These are phyloP conservation scores for Caenorhabditis afra DNA, from an alignment of 2,888 invertebrate genomes.

Conservation along the genomic window DNA sequence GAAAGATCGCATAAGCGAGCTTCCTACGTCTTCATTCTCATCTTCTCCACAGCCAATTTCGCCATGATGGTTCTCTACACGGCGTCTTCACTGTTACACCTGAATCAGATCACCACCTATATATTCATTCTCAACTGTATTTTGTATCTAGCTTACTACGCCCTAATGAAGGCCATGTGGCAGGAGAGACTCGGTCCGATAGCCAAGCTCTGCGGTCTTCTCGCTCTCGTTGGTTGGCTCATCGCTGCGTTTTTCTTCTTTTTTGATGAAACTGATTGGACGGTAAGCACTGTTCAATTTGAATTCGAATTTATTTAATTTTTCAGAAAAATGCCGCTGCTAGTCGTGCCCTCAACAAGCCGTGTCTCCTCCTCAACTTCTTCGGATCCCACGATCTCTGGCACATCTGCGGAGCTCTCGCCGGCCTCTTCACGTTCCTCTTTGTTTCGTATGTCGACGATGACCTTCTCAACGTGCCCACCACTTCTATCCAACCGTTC, in stretches of 20 bases:
- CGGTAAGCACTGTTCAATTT: constrained; percentile 19
- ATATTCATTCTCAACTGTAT: constrained; percentile 42
- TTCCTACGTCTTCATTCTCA: neutral
- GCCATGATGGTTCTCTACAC: neutral
- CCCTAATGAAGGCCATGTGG: constrained; percentile 15
- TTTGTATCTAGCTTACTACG: constrained; percentile 40
- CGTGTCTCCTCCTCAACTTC: constrained; percentile 44
- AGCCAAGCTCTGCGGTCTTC: constrained; percentile 10
- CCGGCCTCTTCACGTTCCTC: constrained; percentile 50
- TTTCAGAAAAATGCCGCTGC: constrained; percentile 42
- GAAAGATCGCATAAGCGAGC: neutral
- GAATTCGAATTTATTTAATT: neutral
- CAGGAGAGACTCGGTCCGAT: constrained; percentile 12
- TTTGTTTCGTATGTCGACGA: constrained; percentile 47
- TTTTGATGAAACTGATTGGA: constrained; percentile 54
- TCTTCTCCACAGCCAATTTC: constrained; percentile 14
- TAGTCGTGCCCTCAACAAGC: constrained; percentile 50
- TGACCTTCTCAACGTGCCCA: constrained; percentile 27
- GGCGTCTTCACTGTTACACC: constrained; percentile 17
- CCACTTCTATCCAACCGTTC: constrained; percentile 12
- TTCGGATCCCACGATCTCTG: constrained; percentile 57
- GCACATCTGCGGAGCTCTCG: constrained; percentile 50
- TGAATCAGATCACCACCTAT: constrained; percentile 47
- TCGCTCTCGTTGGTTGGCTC: constrained; percentile 22
- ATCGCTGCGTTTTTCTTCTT: constrained; percentile 32